Percentiles rank a stretch among this genome's conserved stretches.
Conservation (phyloP, 2,888 invertebrate species). For the Sphaerophoria taeniata region DNA sequence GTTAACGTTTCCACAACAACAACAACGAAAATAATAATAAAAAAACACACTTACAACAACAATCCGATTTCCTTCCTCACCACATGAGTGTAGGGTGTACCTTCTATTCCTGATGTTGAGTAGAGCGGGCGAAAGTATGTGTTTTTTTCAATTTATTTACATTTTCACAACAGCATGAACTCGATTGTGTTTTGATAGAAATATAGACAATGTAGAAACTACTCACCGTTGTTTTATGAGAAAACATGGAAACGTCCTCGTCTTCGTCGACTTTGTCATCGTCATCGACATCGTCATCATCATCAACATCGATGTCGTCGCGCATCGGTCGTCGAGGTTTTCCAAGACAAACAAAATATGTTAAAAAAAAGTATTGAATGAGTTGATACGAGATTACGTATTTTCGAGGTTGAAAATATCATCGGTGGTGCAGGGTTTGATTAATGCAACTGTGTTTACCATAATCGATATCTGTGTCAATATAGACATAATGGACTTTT, state of each 20-base stretch:
- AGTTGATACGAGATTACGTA: too few relatives aligned
- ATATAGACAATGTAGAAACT: constrained; percentile 53
- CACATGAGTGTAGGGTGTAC: not conserved
- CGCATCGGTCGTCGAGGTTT: constrained; percentile 25
- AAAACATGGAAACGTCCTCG: constrained; percentile 47
- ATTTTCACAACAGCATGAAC: constrained; percentile 70
- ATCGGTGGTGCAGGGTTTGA: constrained; percentile 41
- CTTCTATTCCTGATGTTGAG: not conserved
- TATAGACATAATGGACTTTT: constrained; percentile 22
- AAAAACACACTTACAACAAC: not conserved
- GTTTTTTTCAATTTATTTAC: constrained; percentile 63
- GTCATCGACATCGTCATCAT: constrained; percentile 24
- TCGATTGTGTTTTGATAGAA: constrained; percentile 71
- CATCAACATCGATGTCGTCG: not conserved
- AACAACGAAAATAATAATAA: constrained; percentile 24
- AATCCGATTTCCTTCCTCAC: constrained; percentile 46
- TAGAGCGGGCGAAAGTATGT: constrained; percentile 15
- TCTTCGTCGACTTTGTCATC: constrained; percentile 18
- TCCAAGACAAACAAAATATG: constrained; percentile 31
- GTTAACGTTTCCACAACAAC: constrained; percentile 32
- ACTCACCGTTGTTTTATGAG: constrained; percentile 46
- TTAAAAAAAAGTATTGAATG: too few relatives aligned
- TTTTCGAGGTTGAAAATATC: not conserved
- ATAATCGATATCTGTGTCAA: constrained; percentile 41
- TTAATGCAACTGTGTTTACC: constrained; percentile 44